Evolutionary conservation across 1,140 invertebrate genomes (phyloP).

Genomic region (Anastrepha ludens): DNA sequence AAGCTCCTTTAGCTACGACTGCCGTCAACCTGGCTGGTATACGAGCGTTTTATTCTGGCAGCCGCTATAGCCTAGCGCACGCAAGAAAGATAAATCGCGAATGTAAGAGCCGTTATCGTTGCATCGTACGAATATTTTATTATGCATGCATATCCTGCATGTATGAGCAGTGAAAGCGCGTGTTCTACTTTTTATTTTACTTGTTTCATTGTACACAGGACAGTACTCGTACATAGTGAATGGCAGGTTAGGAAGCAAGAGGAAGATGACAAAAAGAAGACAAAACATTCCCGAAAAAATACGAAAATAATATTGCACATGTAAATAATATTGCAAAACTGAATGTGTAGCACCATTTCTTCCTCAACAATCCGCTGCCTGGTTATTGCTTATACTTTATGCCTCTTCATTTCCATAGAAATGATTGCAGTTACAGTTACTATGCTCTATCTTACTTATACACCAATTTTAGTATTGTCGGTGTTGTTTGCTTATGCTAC

Average conservation of each 20-base stretch:
- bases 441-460: not conserved
- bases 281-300: too few relatives aligned
- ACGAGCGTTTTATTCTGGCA: not conserved
- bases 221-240: too few relatives aligned
- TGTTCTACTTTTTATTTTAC: conserved; percentile 18
- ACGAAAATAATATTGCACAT: too few relatives aligned
- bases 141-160: conserved; percentile 37
- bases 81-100: not conserved
- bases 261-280: too few relatives aligned
- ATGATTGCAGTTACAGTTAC: not conserved
- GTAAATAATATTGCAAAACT: too few relatives aligned
- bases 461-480: not conserved
- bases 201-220: not conserved
- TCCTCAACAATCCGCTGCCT: not conserved
- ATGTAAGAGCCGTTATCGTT: conserved; percentile 7
- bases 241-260: too few relatives aligned
- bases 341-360: too few relatives aligned
- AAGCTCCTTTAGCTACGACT: not conserved
- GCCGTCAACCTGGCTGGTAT: not conserved
- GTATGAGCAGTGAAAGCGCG: not conserved
- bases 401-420: not conserved
- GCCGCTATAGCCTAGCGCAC: not conserved
- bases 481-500: not conserved
- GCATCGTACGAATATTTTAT: conserved; percentile 10
- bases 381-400: not conserved